Evolutionary conservation across 2,797 vertebrate species (phyloP).

Genomic region (Taenioides sp.): DNA sequence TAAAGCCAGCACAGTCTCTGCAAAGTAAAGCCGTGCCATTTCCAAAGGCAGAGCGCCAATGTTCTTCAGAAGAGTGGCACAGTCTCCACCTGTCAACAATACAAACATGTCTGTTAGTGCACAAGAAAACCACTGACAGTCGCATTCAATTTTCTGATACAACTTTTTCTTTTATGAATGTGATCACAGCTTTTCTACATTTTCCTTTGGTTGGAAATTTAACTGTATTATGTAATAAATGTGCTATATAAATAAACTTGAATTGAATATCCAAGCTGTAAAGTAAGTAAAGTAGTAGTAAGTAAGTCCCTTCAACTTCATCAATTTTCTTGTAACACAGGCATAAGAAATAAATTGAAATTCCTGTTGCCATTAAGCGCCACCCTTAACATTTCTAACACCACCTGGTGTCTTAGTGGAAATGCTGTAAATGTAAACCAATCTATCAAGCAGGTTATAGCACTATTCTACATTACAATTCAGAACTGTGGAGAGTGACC

Average conservation of each 20-base stretch:
- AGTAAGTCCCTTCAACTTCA: neutral
- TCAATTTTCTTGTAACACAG: neutral
- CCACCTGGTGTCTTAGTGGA: no score
- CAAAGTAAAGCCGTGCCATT: slow-evolving; percentile 96
- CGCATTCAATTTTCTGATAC: neutral
- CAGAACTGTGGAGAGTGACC: no score
- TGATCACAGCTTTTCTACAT: neutral
- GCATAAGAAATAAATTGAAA: no score
- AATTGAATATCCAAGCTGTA: no score
- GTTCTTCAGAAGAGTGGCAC: slow-evolving; percentile 93
- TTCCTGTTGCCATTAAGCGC: neutral
- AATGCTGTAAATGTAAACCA: no score
- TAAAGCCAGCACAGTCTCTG: slow-evolving; percentile 92
- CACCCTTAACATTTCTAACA: neutral
- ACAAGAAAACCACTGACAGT: neutral
- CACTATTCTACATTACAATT: no score
- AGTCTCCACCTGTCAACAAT: slow-evolving; percentile 85
- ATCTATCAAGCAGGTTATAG: no score
- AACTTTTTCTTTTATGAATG: no score
- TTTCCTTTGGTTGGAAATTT: neutral
- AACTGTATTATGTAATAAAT: no score
- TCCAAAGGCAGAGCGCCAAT: slow-evolving; percentile 95
- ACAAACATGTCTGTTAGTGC: neutral
- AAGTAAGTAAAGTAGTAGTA: no score
- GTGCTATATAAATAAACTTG: no score